A percentile compares a stretch with the other conserved stretches of the same genome.
Evolutionary conservation across 2,797 vertebrate genomes (phyloP).

Genomic region (Myotis vivesi): DNA sequence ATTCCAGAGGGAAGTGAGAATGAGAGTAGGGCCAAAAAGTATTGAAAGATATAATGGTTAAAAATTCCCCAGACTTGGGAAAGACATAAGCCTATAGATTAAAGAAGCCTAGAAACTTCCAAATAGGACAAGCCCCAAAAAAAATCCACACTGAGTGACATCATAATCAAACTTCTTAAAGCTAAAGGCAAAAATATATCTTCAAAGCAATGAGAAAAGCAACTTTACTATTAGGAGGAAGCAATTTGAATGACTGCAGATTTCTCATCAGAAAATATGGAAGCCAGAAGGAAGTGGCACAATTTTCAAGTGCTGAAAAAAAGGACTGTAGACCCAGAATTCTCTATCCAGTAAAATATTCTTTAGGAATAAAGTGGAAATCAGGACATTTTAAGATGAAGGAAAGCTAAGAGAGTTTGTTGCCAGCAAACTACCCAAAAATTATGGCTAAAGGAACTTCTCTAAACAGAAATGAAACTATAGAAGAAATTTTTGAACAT

Average conservation of each 20-base stretch:
- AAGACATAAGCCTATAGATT: not conserved
- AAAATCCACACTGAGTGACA: not conserved
- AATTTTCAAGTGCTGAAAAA: slow-evolving; percentile 2
- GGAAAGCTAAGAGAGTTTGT: not conserved
- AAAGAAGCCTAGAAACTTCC: not conserved
- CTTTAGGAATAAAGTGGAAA: not conserved
- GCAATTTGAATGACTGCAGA: not conserved
- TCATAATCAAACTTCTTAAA: not conserved
- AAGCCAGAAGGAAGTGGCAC: not conserved
- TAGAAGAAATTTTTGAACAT: not conserved
- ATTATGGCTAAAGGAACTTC: not conserved
- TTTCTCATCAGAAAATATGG: not conserved
- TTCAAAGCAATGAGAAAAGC: not conserved
- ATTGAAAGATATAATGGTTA: not conserved
- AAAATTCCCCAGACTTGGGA: not conserved
- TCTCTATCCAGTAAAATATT: not conserved
- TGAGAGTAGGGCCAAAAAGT: not conserved
- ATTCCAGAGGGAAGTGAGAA: not conserved
- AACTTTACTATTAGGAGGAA: not conserved
- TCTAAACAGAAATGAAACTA: not conserved
- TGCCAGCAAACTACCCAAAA: not conserved
- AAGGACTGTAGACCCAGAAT: not conserved
- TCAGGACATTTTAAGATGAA: not conserved
- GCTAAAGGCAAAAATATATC: not conserved
- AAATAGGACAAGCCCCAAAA: not conserved